Percentiles rank a stretch among this genome's conserved stretches.
phyloP scores from a whole-genome alignment of 2,797 vertebrate genomes.

The Pipistrellus kuhlii region DNA sequence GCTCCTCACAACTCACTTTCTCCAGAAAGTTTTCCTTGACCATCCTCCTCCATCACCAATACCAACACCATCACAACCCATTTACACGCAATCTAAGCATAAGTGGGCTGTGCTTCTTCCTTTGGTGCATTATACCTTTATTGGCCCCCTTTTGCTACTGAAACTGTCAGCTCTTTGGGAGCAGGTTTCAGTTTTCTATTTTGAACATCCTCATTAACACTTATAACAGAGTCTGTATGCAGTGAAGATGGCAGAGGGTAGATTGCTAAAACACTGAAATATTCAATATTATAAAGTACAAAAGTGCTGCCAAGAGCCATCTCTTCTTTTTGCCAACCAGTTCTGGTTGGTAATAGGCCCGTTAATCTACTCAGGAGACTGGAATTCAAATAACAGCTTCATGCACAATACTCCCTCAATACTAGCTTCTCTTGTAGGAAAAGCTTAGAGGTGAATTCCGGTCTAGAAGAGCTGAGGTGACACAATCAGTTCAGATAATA shows the following conservation, averaged over 20 bases:
- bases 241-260: neutral
- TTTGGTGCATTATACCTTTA: neutral
- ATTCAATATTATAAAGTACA: neutral
- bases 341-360: neutral
- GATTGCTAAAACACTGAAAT: constrained; percentile 21
- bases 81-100: neutral
- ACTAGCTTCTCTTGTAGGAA: neutral
- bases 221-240: neutral
- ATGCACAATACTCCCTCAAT: neutral
- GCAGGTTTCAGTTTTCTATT: constrained; percentile 10
- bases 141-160: neutral
- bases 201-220: neutral
- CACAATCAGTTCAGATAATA: neutral
- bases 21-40: neutral
- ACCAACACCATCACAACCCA: neutral
- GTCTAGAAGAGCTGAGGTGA: neutral
- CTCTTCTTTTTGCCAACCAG: constrained; percentile 23
- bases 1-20: neutral
- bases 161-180: neutral
- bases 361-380: neutral
- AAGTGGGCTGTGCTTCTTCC: neutral
- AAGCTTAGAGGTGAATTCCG: neutral
- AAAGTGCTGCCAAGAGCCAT: neutral
- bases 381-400: neutral
- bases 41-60: neutral